Evolutionary conservation across 2,888 invertebrate genomes (phyloP).

Genomic region (Drosophila nigritarsus): DNA sequence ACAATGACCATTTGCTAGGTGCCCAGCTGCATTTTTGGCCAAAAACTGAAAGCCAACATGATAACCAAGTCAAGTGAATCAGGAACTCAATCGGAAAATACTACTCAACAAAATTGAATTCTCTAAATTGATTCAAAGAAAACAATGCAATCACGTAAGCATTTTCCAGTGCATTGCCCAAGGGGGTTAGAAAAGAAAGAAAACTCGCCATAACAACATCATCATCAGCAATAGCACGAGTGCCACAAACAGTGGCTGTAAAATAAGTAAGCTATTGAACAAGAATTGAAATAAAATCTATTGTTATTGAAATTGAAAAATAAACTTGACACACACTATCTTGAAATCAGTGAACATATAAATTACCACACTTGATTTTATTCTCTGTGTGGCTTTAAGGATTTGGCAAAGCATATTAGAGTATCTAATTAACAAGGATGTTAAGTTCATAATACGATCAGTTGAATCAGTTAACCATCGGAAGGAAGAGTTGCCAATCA

Average conservation of each 20-base stretch:
- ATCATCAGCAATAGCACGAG: conserved; percentile 9
- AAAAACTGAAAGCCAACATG: background rate
- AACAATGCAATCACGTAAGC: conserved; percentile 64
- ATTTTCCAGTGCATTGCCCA: conserved; percentile 41
- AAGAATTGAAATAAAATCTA: conserved; percentile 61
- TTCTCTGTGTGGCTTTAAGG: background rate
- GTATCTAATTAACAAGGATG: background rate
- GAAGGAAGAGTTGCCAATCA: background rate
- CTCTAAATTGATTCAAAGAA: conserved; percentile 44
- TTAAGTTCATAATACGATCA: background rate
- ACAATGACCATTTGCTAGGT: conserved; percentile 63
- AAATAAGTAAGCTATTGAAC: conserved; percentile 63
- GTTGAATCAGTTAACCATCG: background rate
- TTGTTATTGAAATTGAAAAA: conserved; percentile 66
- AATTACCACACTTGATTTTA: background rate
- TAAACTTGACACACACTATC: conserved; percentile 13
- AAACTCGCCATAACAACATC: conserved; percentile 17
- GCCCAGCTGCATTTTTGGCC: conserved; percentile 27
- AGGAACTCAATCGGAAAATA: conserved; percentile 8
- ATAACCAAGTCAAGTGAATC: conserved; percentile 13
- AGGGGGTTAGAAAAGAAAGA: conserved; percentile 1
- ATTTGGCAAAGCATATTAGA: background rate
- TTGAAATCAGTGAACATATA: conserved; percentile 17
- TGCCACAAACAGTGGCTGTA: conserved; percentile 60
- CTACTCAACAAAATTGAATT: conserved; percentile 12